A percentile compares a stretch with the other conserved stretches of the same genome.
Conservation (phyloP, 2,888 invertebrate species). For the Drosophila formosana region DNA sequence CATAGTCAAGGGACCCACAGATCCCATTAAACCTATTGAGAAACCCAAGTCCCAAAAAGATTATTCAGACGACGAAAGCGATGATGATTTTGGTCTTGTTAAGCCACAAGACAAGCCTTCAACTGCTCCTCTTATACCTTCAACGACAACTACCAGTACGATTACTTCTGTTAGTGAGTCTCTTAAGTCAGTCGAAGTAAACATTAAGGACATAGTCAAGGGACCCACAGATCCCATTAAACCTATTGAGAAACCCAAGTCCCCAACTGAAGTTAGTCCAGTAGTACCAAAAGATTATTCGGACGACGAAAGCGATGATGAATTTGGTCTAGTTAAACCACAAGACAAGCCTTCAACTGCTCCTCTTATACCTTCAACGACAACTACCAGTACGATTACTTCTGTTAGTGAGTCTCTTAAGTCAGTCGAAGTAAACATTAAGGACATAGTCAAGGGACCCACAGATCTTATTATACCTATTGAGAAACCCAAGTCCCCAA, state of each 20-base stretch:
- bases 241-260: not conserved
- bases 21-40: conserved; percentile 4
- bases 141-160: no score
- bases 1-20: not conserved
- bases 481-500: conserved; percentile 16
- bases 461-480: not conserved
- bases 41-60: conserved; percentile 13
- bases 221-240: no score
- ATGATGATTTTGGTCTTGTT: conserved; percentile 1
- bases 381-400: no score
- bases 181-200: no score
- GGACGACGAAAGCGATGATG: no score
- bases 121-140: not conserved
- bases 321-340: no score
- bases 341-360: not conserved
- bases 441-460: not conserved
- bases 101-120: not conserved
- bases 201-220: no score
- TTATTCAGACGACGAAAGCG: conserved; percentile 15
- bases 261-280: not conserved
- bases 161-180: no score
- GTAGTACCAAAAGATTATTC: not conserved
- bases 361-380: not conserved
- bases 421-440: no score
- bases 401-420: no score